Evolutionary conservation across 2,888 invertebrate genomes (phyloP), one percentile per base, ranked within the genome.

Genomic region (Orgyia antiqua): DNA sequence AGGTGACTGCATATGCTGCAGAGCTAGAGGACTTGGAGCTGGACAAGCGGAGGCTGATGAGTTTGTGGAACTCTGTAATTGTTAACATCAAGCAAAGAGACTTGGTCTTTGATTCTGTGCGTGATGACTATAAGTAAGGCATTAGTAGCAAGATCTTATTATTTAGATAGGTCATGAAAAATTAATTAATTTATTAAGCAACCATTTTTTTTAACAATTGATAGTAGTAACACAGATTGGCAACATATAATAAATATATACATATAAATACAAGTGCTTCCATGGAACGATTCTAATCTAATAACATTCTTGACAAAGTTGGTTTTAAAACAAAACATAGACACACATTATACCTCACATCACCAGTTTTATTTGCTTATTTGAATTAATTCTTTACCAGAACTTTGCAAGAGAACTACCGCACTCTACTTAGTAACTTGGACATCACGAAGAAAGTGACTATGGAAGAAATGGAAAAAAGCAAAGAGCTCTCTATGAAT

Each of bases 11-110:
- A 39, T 91, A 91, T n/a, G 91, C 91, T 38, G 89, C 91, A 0
- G 94, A 94, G 57, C 73, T 94, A 11, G 92, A 93, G 59, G 91
- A 90, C 11, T 61, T 94, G 27, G 90, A 92, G 50, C 75, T 88
- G 27, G 94, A 94, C 50, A 90, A 93, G 39, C 89, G 89, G 20
- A 89, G 90, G 3, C 75, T 94, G 10, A 87, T 92, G 41, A 89
- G 90, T 51, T 87, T 92, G 4, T 94, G 94, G 94, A 91, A 92
- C 59, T 89, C 91, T 8, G 92, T 94, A 21, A 87, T 94, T 2
- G 80, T 90, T 7, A 91, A 91, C 34, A 92, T 94, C 39, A 86
- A 88, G 11, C 89, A 91, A 35, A 72, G 93, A 11, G 93, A 94
- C 61, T 89, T 88, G 49, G 88, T 91, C 1, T 87, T 89, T 36